These are phyloP conservation scores for Ichneumon xanthorius DNA, from an alignment of 2,888 invertebrate genomes.

Conservation along the genomic window DNA sequence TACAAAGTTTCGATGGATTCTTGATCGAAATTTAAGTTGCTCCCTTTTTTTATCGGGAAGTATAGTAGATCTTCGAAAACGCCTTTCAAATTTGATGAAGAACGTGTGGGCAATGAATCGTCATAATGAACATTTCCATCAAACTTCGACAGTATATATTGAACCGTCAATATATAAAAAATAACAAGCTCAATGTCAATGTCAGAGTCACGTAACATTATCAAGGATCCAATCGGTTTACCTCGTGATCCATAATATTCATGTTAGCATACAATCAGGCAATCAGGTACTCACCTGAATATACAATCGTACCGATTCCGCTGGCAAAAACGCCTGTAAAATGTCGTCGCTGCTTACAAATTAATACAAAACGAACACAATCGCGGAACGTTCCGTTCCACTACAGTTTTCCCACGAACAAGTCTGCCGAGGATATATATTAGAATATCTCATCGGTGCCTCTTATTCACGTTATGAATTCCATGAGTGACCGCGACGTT, in stretches of 20 bases:
- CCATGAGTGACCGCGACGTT: background rate
- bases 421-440: background rate
- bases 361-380: background rate
- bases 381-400: background rate
- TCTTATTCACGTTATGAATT: background rate
- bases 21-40: no score
- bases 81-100: no score
- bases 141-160: no score
- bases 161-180: no score
- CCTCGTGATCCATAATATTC: background rate
- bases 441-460: background rate
- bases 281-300: background rate
- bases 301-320: background rate
- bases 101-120: no score
- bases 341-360: background rate
- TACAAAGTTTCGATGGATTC: no score
- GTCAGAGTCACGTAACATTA: no score
- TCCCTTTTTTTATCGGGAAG: no score
- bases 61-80: no score
- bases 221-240: no score
- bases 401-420: background rate
- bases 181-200: no score
- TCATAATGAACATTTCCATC: no score
- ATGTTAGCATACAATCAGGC: background rate
- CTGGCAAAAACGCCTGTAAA: background rate